Evolutionary conservation across 2,797 vertebrate genomes (phyloP).

Genomic region (Notoglanidium macrostoma): DNA sequence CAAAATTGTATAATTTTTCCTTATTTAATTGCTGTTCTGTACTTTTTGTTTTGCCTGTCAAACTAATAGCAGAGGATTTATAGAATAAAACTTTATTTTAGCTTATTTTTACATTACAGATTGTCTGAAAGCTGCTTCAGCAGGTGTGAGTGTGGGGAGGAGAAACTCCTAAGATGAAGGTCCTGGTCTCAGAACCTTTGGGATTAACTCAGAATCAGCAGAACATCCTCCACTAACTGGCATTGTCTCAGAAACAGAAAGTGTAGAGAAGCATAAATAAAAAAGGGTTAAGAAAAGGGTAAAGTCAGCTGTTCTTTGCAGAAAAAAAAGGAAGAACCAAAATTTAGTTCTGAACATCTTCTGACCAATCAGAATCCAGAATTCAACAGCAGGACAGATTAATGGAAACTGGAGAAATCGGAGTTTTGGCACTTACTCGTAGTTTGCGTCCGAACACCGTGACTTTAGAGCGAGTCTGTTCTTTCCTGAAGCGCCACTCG

Average conservation of each 20-base stretch:
- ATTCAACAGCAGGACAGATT: not conserved
- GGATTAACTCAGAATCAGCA: not conserved
- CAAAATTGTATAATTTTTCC: not conserved
- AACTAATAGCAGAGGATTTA: not conserved
- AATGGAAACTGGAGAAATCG: not conserved
- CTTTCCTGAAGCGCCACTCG: slow-evolving; percentile 97
- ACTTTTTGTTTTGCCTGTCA: not conserved
- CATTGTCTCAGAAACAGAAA: not conserved
- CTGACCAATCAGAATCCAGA: not conserved
- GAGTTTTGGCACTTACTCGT: slow-evolving; percentile 74
- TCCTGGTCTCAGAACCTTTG: not conserved
- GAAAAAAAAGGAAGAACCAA: not conserved
- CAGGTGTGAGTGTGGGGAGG: not conserved
- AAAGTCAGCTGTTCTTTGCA: not conserved
- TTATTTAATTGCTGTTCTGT: not conserved
- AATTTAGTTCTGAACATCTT: not conserved
- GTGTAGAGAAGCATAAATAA: not conserved
- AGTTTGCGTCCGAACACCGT: slow-evolving; percentile 96
- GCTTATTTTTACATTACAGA: not conserved
- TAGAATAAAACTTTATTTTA: not conserved
- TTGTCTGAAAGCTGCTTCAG: not conserved
- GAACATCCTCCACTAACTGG: not conserved
- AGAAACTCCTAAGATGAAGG: not conserved
- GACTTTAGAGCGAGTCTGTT: slow-evolving; percentile 92
- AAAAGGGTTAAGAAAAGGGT: not conserved